These are phyloP conservation scores for Poecilia wingei DNA, from an alignment of 2,797 vertebrate species.

Conservation along the genomic window DNA sequence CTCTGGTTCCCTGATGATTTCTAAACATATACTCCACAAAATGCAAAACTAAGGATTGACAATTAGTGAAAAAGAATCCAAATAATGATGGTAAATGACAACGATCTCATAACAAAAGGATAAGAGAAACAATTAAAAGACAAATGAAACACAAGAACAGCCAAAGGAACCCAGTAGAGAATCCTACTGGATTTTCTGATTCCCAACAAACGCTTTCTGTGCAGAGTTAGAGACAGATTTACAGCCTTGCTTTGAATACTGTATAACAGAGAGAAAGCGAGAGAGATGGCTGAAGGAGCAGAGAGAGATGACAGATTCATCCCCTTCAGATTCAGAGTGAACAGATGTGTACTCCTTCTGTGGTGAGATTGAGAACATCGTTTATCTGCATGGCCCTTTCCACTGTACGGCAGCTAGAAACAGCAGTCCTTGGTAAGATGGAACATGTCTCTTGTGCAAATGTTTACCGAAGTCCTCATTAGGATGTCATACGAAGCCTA, in stretches of 20 bases:
- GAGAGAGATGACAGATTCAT: conserved; percentile 43
- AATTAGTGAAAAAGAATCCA: not conserved
- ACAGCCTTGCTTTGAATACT: conserved; percentile 46
- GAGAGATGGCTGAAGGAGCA: conserved; percentile 39
- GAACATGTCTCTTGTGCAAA: not conserved
- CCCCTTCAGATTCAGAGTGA: conserved; percentile 47
- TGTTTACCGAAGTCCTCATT: not conserved
- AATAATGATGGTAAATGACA: not conserved
- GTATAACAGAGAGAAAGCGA: conserved; percentile 9
- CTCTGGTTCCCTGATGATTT: not conserved
- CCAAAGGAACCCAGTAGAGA: not conserved
- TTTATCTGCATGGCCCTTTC: conserved; percentile 41
- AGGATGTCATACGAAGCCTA: not conserved
- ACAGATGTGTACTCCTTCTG: conserved; percentile 41
- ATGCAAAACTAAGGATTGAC: not conserved
- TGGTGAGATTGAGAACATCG: conserved; percentile 35
- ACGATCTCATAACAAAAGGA: not conserved
- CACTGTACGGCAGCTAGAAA: conserved; percentile 10
- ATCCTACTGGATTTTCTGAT: conserved; percentile 25
- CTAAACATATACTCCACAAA: not conserved
- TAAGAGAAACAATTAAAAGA: not conserved
- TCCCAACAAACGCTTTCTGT: conserved; percentile 15
- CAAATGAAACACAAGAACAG: not conserved
- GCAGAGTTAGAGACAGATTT: conserved; percentile 55
- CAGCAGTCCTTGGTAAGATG: not conserved